Conservation (phyloP, 2,113 vertebrate species). For the Beaufortia kweichowensis region DNA sequence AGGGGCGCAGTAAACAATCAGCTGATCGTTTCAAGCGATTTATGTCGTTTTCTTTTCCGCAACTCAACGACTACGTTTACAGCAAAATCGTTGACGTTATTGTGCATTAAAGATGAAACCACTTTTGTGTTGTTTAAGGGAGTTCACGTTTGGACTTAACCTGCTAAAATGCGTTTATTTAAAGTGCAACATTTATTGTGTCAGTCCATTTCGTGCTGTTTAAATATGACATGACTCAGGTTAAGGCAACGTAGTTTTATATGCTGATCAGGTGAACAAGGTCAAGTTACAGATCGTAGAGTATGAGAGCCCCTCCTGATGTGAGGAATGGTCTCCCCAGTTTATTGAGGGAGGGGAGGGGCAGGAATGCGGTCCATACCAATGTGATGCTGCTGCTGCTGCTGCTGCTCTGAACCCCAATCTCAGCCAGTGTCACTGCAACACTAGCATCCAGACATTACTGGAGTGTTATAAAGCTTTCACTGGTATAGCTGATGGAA, state of each 20-base stretch:
- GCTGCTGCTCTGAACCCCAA: slow-evolving; percentile 3
- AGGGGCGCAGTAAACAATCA: not conserved
- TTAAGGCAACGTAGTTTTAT: not conserved
- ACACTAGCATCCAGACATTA: not conserved
- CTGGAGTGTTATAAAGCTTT: slow-evolving; percentile 9
- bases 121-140: slow-evolving; percentile 27
- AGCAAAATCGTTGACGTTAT: slow-evolving; percentile 12
- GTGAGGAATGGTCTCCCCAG: slow-evolving; percentile 35
- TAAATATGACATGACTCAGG: not conserved
- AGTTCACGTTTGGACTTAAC: not conserved
- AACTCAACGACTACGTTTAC: not conserved
- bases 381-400: slow-evolving; percentile 20
- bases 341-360: slow-evolving; percentile 21
- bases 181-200: not conserved
- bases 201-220: not conserved
- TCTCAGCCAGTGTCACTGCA: slow-evolving; percentile 3
- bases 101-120: slow-evolving; percentile 41
- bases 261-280: not conserved
- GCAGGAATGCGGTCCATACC: slow-evolving; percentile 38
- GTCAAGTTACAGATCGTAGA: not conserved
- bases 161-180: not conserved
- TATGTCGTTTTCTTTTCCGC: slow-evolving; percentile 2
- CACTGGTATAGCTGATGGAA: slow-evolving; percentile 66
- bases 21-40: not conserved
- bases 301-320: not conserved